A percentile compares a stretch with the other conserved stretches of the same genome.
Evolutionary conservation across 2,797 vertebrate genomes (phyloP).

Genomic region (Harpagifer antarcticus): DNA sequence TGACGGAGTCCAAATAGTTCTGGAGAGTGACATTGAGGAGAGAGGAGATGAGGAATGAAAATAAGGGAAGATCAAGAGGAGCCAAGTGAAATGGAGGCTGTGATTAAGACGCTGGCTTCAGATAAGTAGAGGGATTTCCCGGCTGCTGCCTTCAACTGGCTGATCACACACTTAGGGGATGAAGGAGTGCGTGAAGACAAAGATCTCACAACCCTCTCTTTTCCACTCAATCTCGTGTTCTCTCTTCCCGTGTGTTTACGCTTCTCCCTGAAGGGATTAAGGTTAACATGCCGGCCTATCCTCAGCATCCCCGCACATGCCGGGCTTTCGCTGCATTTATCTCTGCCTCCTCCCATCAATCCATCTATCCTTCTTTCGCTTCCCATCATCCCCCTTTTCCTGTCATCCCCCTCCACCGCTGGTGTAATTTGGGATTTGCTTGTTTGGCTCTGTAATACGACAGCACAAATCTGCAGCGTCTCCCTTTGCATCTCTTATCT

Average conservation of each 20-base stretch:
- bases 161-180: slow-evolving; percentile 73
- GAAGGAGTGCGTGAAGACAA: slow-evolving; percentile 72
- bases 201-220: slow-evolving; percentile 73
- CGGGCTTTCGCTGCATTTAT: slow-evolving; percentile 60
- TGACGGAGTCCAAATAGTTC: slow-evolving; percentile 20
- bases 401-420: slow-evolving; percentile 60
- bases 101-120: slow-evolving; percentile 75
- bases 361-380: slow-evolving; percentile 36
- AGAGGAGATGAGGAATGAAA: slow-evolving; percentile 34
- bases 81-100: slow-evolving; percentile 69
- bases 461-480: slow-evolving; percentile 71
- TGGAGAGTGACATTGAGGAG: slow-evolving; percentile 33
- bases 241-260: slow-evolving; percentile 65
- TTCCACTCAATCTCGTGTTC: slow-evolving; percentile 71
- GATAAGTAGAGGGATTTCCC: slow-evolving; percentile 76
- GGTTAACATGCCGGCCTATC: slow-evolving; percentile 77
- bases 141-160: slow-evolving; percentile 67
- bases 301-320: slow-evolving; percentile 55
- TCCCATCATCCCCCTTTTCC: slow-evolving; percentile 48
- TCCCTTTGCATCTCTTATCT: slow-evolving; percentile 73
- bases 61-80: slow-evolving; percentile 47
- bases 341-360: slow-evolving; percentile 21
- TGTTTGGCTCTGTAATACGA: slow-evolving; percentile 64
- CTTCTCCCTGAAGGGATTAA: slow-evolving; percentile 75
- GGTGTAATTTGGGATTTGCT: slow-evolving; percentile 71